A percentile compares a stretch with the other conserved stretches of the same genome.
These are phyloP conservation scores for Hoplostethus mediterraneus DNA, from an alignment of 2,797 vertebrate genomes.

Conservation along the genomic window DNA sequence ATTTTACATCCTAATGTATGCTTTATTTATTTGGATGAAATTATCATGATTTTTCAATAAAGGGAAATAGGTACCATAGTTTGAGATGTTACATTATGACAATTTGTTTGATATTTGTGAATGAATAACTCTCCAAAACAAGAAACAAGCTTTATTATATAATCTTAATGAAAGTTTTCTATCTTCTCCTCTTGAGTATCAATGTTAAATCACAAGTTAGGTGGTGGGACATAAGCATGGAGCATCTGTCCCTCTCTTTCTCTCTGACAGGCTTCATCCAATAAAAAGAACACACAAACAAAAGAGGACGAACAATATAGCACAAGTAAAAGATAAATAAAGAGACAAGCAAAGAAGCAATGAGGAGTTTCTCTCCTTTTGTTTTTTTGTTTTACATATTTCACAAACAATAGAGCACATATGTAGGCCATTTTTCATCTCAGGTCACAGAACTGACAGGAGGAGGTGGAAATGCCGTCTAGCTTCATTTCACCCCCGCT, in stretches of 20 bases:
- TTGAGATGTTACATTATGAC: neutral
- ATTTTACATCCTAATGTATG: too few species aligned
- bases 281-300: neutral
- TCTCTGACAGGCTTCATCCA: neutral
- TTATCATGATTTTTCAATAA: neutral
- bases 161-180: neutral
- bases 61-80: neutral
- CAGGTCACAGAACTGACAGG: slow-evolving; percentile 52
- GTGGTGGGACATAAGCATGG: too few species aligned
- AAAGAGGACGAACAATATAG: neutral
- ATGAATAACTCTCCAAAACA: slow-evolving; percentile 13
- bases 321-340: neutral
- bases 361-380: neutral
- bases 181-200: too few species aligned
- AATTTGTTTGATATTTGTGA: slow-evolving; percentile 5
- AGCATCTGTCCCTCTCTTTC: too few species aligned
- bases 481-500: slow-evolving; percentile 62
- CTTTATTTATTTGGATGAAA: slow-evolving; percentile 2
- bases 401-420: slow-evolving; percentile 33
- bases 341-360: slow-evolving; percentile 1
- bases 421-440: slow-evolving; percentile 48
- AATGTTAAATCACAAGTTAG: too few species aligned
- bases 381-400: neutral
- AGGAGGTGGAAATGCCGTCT: slow-evolving; percentile 46
- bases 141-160: slow-evolving; percentile 9